phyloP scores from a whole-genome alignment of 2,113 vertebrate species.

The Neoarius graeffei region DNA sequence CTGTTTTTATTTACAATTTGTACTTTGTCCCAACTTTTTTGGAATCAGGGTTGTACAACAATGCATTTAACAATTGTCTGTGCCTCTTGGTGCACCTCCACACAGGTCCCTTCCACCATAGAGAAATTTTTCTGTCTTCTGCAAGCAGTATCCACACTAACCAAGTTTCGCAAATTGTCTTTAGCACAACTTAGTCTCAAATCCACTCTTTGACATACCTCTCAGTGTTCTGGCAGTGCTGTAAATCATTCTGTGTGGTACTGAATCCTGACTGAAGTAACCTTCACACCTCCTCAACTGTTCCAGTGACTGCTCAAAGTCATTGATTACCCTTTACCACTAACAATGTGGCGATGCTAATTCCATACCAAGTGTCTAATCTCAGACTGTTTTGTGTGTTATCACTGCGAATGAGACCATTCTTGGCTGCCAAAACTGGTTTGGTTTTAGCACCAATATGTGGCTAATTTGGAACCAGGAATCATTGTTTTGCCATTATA shows the following conservation, averaged over 20 bases:
- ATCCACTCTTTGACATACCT: neutral
- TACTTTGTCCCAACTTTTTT: no score
- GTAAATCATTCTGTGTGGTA: neutral
- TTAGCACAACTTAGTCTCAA: neutral
- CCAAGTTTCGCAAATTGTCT: neutral
- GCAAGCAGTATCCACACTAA: neutral
- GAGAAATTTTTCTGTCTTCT: neutral
- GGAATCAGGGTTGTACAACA: no score
- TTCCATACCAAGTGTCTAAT: neutral
- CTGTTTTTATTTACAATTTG: no score
- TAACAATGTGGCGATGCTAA: neutral
- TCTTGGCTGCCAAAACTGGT: no score
- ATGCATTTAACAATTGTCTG: neutral
- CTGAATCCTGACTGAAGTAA: neutral
- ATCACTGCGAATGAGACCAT: no score
- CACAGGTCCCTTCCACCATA: neutral
- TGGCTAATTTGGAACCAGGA: neutral
- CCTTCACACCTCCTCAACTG: neutral
- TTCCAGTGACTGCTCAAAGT: neutral
- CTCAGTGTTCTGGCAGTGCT: neutral
- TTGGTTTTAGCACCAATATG: neutral
- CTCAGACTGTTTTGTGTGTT: no score
- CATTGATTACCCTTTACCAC: neutral
- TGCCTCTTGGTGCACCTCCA: neutral
- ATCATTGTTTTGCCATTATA: neutral